Conservation (phyloP, 2,888 invertebrate species). For the Chorisops tibialis region DNA sequence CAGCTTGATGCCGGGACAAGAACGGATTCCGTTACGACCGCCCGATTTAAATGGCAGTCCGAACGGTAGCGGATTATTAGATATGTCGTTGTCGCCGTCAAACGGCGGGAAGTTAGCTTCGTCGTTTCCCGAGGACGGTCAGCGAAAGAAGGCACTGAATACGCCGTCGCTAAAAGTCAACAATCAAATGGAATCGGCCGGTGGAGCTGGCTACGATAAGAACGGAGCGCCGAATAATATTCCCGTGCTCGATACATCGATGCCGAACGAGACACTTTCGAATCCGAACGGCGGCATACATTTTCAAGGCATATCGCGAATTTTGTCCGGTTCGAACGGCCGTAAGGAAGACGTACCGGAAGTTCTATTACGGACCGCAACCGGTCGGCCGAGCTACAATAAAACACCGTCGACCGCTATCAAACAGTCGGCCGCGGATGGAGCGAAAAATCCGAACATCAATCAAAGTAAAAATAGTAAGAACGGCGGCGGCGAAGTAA, state of each 20-base stretch:
- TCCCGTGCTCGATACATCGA: no score
- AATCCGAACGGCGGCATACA: slow-evolving; percentile 54
- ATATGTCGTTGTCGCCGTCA: slow-evolving; percentile 21
- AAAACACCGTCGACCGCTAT: slow-evolving; percentile 46
- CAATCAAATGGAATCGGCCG: slow-evolving; percentile 36
- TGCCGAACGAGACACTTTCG: neutral
- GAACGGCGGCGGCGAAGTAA: slow-evolving; percentile 21
- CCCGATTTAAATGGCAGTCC: slow-evolving; percentile 42
- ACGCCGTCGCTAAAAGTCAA: slow-evolving; percentile 67
- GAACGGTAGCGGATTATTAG: neutral
- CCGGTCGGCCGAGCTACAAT: slow-evolving; percentile 53
- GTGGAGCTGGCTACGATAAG: neutral
- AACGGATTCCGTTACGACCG: slow-evolving; percentile 78
- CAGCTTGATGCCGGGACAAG: slow-evolving; percentile 75
- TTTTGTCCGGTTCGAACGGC: slow-evolving; percentile 81
- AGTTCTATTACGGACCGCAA: slow-evolving; percentile 67
- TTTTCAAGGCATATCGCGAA: slow-evolving; percentile 79
- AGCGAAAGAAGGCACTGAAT: slow-evolving; percentile 66
- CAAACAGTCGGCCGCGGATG: slow-evolving; percentile 36
- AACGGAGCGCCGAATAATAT: neutral
- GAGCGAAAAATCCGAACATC: slow-evolving; percentile 28
- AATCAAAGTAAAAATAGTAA: slow-evolving; percentile 33
- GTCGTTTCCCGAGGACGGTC: neutral
- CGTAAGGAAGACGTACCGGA: slow-evolving; percentile 78
- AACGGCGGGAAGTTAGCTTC: slow-evolving; percentile 1